A percentile compares a stretch with the other conserved stretches of the same genome.
Conservation (phyloP, 1,140 invertebrate species). For the Onthophagus taurus region DNA sequence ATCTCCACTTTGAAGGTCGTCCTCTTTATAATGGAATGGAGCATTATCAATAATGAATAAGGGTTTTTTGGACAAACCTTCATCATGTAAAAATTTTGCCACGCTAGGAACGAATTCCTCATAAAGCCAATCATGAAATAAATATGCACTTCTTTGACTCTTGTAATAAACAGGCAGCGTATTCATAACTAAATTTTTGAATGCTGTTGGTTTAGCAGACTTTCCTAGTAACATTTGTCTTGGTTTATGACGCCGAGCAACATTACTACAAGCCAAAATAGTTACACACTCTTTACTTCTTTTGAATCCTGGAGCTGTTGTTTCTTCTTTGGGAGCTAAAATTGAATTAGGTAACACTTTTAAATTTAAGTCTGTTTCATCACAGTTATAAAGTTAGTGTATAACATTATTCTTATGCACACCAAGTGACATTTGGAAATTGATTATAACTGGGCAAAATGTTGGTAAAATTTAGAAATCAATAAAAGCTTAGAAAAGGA, state of each 20-base stretch:
- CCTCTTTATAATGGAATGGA: background rate
- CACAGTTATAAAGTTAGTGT: slow-evolving; percentile 31
- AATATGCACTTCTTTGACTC: slow-evolving; percentile 24
- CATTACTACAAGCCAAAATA: slow-evolving; percentile 22
- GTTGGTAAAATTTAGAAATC: too few species aligned
- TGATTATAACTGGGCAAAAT: too few species aligned
- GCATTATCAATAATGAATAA: background rate
- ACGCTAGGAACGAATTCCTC: background rate
- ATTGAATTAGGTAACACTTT: slow-evolving; percentile 24
- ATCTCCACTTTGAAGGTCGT: background rate
- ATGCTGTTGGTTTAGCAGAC: slow-evolving; percentile 26
- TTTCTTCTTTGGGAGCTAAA: slow-evolving; percentile 20
- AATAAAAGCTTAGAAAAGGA: too few species aligned
- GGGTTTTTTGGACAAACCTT: background rate
- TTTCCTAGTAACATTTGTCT: slow-evolving; percentile 27
- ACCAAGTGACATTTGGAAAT: too few species aligned
- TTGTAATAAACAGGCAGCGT: slow-evolving; percentile 21
- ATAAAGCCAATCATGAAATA: background rate
- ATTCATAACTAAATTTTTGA: slow-evolving; percentile 33
- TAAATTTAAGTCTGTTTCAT: slow-evolving; percentile 31
- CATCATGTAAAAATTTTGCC: background rate
- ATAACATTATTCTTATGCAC: too few species aligned
- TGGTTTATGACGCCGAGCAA: slow-evolving; percentile 25
- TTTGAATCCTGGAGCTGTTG: slow-evolving; percentile 11
- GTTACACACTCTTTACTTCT: slow-evolving; percentile 8